These are phyloP conservation scores for Nomada hirtipes DNA, from an alignment of 2,888 invertebrate species.

Conservation along the genomic window DNA sequence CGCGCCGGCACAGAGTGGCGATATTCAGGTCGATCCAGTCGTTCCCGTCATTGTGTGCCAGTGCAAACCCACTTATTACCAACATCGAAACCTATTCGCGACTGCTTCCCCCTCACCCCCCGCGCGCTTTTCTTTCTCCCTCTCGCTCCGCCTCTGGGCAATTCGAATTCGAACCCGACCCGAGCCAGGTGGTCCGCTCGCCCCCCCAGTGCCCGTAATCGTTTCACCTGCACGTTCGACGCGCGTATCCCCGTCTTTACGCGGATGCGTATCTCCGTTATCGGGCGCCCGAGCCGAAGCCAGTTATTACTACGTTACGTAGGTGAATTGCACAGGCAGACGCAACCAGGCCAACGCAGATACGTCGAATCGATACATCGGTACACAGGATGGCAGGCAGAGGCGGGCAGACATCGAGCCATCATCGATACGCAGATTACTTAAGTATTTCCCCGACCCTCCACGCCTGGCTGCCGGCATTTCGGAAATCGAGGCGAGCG, in stretches of 20 bases:
- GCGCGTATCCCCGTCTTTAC: constrained; percentile 27
- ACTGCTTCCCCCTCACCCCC: constrained; percentile 35
- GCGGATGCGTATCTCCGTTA: constrained; percentile 37
- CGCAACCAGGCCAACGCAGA: constrained; percentile 33
- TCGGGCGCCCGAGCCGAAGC: constrained; percentile 39
- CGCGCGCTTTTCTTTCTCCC: not conserved
- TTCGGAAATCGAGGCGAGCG: constrained; percentile 45
- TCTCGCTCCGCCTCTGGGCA: not conserved
- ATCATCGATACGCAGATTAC: constrained; percentile 62
- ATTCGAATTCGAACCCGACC: not conserved
- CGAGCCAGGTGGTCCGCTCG: not conserved
- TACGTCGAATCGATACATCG: constrained; percentile 64
- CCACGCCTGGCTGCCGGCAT: constrained; percentile 7
- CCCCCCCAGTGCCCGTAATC: not conserved
- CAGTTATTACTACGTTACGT: constrained; percentile 64
- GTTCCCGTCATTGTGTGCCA: constrained; percentile 71
- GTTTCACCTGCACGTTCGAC: not conserved
- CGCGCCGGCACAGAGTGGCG: constrained; percentile 59
- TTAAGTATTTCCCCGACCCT: constrained; percentile 25
- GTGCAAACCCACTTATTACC: constrained; percentile 68
- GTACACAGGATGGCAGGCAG: constrained; percentile 25
- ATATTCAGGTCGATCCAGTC: constrained; percentile 71
- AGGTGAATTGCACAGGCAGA: constrained; percentile 57
- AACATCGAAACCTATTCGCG: constrained; percentile 35
- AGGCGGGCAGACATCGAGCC: constrained; percentile 58